phyloP scores from a whole-genome alignment of 1,140 invertebrate genomes.

The Gerris buenoi region DNA sequence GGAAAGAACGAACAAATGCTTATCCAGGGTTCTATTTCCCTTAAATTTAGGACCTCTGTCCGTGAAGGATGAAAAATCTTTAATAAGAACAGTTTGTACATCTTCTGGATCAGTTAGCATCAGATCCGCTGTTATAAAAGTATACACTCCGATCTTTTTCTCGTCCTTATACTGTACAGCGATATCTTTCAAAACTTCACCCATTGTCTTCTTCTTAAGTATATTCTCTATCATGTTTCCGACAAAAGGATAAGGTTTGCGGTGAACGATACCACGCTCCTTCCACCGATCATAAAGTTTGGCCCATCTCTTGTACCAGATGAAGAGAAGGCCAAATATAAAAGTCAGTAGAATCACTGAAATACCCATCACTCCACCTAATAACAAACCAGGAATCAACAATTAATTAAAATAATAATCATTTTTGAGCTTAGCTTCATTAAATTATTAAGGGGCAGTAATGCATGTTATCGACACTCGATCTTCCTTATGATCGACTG shows the following conservation, averaged over 20 bases:
- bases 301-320: neutral
- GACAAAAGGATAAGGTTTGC: neutral
- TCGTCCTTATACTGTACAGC: slow-evolving; percentile 17
- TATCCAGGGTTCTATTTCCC: slow-evolving; percentile 34
- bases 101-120: slow-evolving; percentile 29
- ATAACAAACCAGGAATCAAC: too few species aligned
- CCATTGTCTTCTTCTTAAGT: neutral
- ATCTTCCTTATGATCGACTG: too few species aligned
- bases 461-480: too few species aligned
- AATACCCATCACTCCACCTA: too few species aligned
- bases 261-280: neutral
- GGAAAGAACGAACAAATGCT: slow-evolving; percentile 34
- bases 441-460: too few species aligned
- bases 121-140: slow-evolving; percentile 16
- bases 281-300: neutral
- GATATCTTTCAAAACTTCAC: neutral
- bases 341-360: neutral
- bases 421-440: too few species aligned
- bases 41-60: slow-evolving; percentile 33
- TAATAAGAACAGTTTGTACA: slow-evolving; percentile 35
- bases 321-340: neutral
- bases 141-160: slow-evolving; percentile 21
- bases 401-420: too few species aligned
- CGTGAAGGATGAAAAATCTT: slow-evolving; percentile 39
- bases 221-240: neutral